Evolutionary conservation across 2,888 invertebrate genomes (phyloP).

Genomic region (Ormyrus nitidulus): DNA sequence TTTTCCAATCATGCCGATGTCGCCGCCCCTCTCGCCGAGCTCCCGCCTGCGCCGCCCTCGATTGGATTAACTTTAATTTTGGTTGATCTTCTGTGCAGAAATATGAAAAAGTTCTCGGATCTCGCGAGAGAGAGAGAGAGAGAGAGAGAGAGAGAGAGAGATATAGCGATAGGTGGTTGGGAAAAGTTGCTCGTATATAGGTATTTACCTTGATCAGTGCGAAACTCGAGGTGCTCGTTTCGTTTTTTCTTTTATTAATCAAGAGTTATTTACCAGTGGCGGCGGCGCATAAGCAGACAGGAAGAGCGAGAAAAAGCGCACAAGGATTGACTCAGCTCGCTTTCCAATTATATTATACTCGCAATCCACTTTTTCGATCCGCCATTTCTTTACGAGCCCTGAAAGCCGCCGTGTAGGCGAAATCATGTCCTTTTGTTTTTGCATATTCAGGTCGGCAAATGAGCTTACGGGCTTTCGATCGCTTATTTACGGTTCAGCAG

Average conservation of each 20-base stretch:
- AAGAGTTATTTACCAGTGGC: slow-evolving; percentile 45
- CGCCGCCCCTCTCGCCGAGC: not conserved
- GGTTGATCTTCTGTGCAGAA: slow-evolving; percentile 1
- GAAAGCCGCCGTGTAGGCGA: slow-evolving; percentile 13
- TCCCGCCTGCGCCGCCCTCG: not conserved
- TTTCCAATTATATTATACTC: slow-evolving; percentile 46
- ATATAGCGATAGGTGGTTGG: not conserved
- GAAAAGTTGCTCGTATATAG: not conserved
- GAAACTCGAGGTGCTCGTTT: not conserved
- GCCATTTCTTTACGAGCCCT: not conserved
- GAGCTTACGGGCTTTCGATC: not conserved
- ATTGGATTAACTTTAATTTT: slow-evolving; percentile 48
- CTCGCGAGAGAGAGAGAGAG: not conserved
- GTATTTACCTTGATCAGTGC: slow-evolving; percentile 39
- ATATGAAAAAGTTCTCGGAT: slow-evolving; percentile 44
- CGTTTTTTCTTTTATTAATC: slow-evolving; percentile 46
- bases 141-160: not conserved
- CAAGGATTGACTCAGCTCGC: slow-evolving; percentile 22
- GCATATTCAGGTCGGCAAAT: slow-evolving; percentile 2
- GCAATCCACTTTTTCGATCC: not conserved
- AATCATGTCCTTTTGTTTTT: slow-evolving; percentile 25
- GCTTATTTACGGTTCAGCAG: slow-evolving; percentile 25
- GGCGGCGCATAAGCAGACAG: slow-evolving; percentile 16
- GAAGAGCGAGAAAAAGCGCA: not conserved
- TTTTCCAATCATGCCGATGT: slow-evolving; percentile 44